Base-by-base conservation (phyloP, 2,797 vertebrate species). In the Siniperca undulata region DNA sequence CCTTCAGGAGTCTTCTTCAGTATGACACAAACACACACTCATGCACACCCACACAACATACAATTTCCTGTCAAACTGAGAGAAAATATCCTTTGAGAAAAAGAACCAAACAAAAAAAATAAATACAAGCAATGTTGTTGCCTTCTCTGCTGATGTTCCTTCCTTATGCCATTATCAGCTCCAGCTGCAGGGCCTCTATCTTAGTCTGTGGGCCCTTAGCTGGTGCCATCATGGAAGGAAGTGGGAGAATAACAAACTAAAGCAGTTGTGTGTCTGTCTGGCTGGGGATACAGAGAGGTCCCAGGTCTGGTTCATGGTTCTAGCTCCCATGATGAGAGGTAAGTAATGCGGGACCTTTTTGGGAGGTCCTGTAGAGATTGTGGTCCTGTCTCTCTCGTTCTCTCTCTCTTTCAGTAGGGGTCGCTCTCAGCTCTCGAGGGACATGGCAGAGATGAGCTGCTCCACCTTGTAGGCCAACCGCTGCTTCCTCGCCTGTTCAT, bases 391-490 rank as follows among this genome's bases (percentile, higher is more conserved):
- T 80, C 70, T 76, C 70, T 74, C 66, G 5, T 22, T 56, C 56
- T 56, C 56, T 65, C 48, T 80, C 27, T 79, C 59, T 69, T 52
- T 61, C 55, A 66, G 73, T 2, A 20, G 73, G 64, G 70, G 64
- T 73, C 83, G 56, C 84, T 91, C 95, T 99, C 98, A 99, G 97
- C 98, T 99, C 95, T 99, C 98, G 0, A 97, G 90, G 80, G 98
- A 98, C 98, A 99, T 99, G 91, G 97, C 97, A 17, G 93, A 92
- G 61, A 99, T 98, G 72, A 99, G 97, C 87, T 99, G 98, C 86
- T 99, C 98, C 91, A 99, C 97, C 93, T 99, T 99, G 95, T 98
- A 98, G 0, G 97, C 96, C 93, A 99, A 93, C 44, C 97, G 95
- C 94, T 99, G 98, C 90, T 98, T 96, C 86, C 96, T 96, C 0